Base-by-base conservation (phyloP, 2,113 vertebrate species). In the Callionymus lyra region DNA sequence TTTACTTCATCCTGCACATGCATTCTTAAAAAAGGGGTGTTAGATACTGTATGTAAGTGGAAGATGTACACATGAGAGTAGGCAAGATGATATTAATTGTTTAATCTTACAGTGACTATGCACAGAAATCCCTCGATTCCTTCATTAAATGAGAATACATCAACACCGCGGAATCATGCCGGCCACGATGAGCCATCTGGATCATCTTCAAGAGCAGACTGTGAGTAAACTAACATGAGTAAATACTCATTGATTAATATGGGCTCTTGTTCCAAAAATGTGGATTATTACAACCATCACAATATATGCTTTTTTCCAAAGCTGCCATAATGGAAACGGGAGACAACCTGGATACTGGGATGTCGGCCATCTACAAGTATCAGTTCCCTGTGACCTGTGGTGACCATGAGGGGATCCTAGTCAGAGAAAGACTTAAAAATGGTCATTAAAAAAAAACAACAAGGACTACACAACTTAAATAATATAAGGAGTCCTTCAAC, bases 321-420 rank as follows among this genome's bases (percentile, higher is more conserved):
- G 82, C 43, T 9, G 36, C 76, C 36, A 57, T 68, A 0, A 6
- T 74, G 18, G 81, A 68, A 31, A 77, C 56, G 31, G 80, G 68
- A 41, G 50, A 64, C 8, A 56, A 47, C 1, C 17, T 8, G 1
- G 57, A 64, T 2, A 65, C 81, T 33, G 83, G 77, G 84, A 78
- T 0, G 2, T 85, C 67, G 77, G 31, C 41, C 1, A 0, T 80
- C 0, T 80, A 50, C 47, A 81, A 70, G 63, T 17, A 1, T 6
- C 56, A 55, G 16, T 53, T 86, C 0, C 80, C 72, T 10, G 75
- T 87, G 44, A 82, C 41, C 1, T 86, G 84, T 59, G 83, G 77
- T 18, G 0, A 18, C 0, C 1, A 32, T 43, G 0, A 39, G 6
- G 84, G 76, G 12, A 32, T 0, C 0, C 71, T 87, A 17, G 0